phyloP scores from a whole-genome alignment of 2,113 vertebrate species.

The Drymodes brunneopygia region DNA sequence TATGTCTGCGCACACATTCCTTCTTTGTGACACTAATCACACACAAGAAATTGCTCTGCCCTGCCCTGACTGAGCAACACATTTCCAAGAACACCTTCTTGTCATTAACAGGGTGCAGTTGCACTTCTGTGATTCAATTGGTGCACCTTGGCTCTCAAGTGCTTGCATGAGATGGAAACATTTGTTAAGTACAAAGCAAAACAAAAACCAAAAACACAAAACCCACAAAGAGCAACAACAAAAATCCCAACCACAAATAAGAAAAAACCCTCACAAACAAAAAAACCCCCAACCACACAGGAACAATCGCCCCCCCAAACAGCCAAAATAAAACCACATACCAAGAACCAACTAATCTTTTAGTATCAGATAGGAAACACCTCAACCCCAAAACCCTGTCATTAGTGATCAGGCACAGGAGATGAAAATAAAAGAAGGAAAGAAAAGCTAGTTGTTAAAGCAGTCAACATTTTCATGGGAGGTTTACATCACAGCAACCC shows the following conservation, averaged over 20 bases:
- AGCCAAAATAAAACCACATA: background rate
- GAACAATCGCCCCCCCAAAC: fast-evolving
- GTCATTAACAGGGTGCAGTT: background rate
- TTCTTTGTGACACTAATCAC: background rate
- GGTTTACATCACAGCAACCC: background rate
- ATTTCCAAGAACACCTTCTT: background rate
- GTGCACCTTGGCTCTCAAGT: background rate
- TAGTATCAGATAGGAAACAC: background rate
- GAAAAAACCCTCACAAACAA: background rate
- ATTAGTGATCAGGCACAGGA: background rate
- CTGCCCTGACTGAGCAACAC: background rate
- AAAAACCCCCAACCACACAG: background rate
- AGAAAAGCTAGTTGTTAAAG: background rate
- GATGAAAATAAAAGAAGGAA: background rate
- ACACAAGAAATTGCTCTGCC: background rate
- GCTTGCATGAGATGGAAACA: background rate
- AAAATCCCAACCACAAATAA: background rate
- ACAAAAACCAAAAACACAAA: background rate
- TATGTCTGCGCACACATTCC: background rate
- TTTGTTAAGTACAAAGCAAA: background rate
- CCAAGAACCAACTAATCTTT: background rate
- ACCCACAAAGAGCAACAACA: no score
- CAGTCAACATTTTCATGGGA: background rate
- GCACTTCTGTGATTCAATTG: fast-evolving
- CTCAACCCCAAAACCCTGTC: background rate